These are phyloP conservation scores for Agonum fuliginosum DNA, from an alignment of 2,888 invertebrate genomes.

Conservation along the genomic window DNA sequence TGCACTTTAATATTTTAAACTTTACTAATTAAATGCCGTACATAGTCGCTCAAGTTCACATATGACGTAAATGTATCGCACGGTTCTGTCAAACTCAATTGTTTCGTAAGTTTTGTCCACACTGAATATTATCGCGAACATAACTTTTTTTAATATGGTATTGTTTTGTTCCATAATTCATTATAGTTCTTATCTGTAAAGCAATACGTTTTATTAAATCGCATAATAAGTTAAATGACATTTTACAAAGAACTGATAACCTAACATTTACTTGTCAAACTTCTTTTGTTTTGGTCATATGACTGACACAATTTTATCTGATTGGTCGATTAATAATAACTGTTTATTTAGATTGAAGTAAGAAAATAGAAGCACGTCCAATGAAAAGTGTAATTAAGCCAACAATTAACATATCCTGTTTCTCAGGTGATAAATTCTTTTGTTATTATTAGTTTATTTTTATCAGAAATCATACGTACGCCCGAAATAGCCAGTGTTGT, in stretches of 20 bases:
- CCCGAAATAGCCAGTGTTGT: neutral
- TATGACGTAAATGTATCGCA: conserved; percentile 16
- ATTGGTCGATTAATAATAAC: conserved; percentile 22
- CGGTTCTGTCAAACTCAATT: conserved; percentile 32
- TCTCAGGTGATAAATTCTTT: neutral
- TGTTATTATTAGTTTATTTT: conserved; percentile 14
- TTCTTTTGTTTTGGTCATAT: conserved; percentile 31
- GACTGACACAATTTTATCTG: conserved; percentile 36
- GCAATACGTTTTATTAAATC: conserved; percentile 16
- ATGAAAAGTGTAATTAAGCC: conserved; percentile 31
- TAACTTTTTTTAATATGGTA: conserved; percentile 15
- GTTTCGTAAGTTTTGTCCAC: conserved; percentile 31
- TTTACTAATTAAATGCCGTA: conserved; percentile 20
- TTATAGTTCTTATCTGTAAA: conserved; percentile 15
- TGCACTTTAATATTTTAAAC: conserved; percentile 6
- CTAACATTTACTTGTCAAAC: conserved; percentile 38
- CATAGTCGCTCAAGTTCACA: neutral
- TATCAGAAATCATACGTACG: neutral
- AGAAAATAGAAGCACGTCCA: conserved; percentile 61
- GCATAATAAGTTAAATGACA: conserved; percentile 33
- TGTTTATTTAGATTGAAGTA: neutral
- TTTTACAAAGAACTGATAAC: conserved; percentile 43
- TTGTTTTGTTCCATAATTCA: conserved; percentile 10
- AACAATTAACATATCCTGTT: conserved; percentile 22
- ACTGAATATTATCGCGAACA: conserved; percentile 11